These are phyloP conservation scores for Bufo bufo DNA, from an alignment of 2,113 vertebrate genomes.

Conservation along the genomic window DNA sequence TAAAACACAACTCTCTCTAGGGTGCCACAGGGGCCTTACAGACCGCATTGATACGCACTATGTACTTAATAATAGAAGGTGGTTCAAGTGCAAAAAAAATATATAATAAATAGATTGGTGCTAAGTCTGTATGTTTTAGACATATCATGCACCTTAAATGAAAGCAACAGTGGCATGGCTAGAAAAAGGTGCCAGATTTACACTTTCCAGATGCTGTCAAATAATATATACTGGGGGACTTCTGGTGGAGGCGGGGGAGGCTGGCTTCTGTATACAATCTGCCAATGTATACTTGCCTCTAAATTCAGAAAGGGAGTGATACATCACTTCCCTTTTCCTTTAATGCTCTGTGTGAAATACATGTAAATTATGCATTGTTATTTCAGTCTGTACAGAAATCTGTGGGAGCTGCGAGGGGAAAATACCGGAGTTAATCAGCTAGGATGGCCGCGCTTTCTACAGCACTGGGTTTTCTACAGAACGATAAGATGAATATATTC, in stretches of 20 bases:
- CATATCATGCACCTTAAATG: background rate
- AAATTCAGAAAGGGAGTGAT: background rate
- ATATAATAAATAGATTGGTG: background rate
- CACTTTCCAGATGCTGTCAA: too few relatives aligned
- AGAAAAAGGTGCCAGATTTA: too few relatives aligned
- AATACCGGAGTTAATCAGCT: conserved; percentile 28
- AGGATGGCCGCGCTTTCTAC: background rate
- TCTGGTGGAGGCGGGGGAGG: background rate
- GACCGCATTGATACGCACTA: background rate
- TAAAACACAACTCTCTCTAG: background rate
- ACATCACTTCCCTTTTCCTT: background rate
- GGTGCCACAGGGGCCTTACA: background rate
- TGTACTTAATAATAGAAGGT: too few relatives aligned
- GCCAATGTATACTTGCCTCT: background rate
- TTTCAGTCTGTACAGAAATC: conserved; percentile 30
- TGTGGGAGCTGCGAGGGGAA: conserved; percentile 21
- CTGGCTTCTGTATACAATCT: background rate
- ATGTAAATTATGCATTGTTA: conserved; percentile 39
- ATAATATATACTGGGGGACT: background rate
- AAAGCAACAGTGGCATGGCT: too few relatives aligned
- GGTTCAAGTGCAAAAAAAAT: too few relatives aligned
- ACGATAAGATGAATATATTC: conserved; percentile 24
- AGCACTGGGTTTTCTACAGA: background rate
- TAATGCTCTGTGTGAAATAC: conserved; percentile 10
- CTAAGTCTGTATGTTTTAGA: background rate